phyloP scores from a whole-genome alignment of 2,888 invertebrate genomes.

The Amphipoea oculea region DNA sequence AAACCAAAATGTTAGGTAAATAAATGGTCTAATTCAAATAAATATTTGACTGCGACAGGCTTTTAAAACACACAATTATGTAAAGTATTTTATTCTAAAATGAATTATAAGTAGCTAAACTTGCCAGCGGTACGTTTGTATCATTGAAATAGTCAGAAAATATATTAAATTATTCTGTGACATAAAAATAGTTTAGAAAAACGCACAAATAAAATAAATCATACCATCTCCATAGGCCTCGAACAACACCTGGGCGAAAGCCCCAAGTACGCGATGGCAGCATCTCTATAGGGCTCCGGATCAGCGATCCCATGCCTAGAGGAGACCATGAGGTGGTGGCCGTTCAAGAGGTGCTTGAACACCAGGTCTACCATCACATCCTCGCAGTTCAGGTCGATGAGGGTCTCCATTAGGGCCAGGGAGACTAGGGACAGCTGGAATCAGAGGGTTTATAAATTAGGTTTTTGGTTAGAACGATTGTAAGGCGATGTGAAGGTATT shows the following conservation, averaged over 20 bases:
- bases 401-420: conserved; percentile 96
- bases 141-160: background rate
- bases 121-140: background rate
- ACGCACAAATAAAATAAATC: too few species aligned
- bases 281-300: conserved; percentile 83
- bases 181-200: background rate
- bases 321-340: conserved; percentile 80
- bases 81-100: background rate
- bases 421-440: conserved; percentile 95
- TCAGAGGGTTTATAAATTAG: background rate
- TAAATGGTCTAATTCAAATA: too few species aligned
- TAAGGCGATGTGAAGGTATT: background rate
- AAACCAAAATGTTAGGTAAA: too few species aligned
- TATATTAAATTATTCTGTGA: too few species aligned
- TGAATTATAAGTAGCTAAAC: background rate
- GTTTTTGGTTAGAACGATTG: background rate
- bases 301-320: conserved; percentile 80
- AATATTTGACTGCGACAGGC: too few species aligned
- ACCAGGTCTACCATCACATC: conserved; percentile 98
- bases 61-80: too few species aligned
- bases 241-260: conserved; percentile 92
- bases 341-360: conserved; percentile 93
- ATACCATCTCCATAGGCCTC: conserved; percentile 76
- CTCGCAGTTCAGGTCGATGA: conserved; percentile 98
- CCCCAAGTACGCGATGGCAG: conserved; percentile 81